A percentile compares a stretch with the other conserved stretches of the same genome.
phyloP scores from a whole-genome alignment of 2,113 vertebrate species.

The Prunella himalayana region DNA sequence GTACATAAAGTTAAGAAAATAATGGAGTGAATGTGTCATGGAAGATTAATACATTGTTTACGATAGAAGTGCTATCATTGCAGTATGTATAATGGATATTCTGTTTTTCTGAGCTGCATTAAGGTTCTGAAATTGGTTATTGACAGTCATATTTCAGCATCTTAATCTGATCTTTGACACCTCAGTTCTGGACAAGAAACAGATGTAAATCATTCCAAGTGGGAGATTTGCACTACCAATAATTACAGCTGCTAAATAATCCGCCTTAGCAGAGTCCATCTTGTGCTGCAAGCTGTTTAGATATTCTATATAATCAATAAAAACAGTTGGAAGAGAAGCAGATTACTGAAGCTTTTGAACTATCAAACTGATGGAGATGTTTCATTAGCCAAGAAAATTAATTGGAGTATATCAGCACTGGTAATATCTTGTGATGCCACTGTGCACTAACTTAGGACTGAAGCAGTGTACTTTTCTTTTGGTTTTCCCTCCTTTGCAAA shows the following conservation, averaged over 20 bases:
- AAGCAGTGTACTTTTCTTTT: not conserved
- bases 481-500: not conserved
- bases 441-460: not conserved
- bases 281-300: not conserved
- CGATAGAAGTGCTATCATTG: not conserved
- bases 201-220: not conserved
- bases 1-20: not conserved
- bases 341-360: not conserved
- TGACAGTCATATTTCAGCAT: not conserved
- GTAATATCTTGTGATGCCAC: not conserved
- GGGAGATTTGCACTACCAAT: not conserved
- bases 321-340: not conserved
- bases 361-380: not conserved
- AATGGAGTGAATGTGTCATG: not conserved
- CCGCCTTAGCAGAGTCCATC: not conserved
- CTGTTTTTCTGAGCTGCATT: not conserved
- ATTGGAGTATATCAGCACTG: not conserved
- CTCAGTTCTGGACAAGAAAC: not conserved
- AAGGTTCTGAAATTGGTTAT: not conserved
- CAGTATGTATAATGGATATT: not conserved
- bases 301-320: not conserved
- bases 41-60: not conserved
- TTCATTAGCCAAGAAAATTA: not conserved
- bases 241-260: not conserved
- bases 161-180: conserved; percentile 14